These are phyloP conservation scores for Solea senegalensis DNA, from an alignment of 2,113 vertebrate genomes.

Conservation along the genomic window DNA sequence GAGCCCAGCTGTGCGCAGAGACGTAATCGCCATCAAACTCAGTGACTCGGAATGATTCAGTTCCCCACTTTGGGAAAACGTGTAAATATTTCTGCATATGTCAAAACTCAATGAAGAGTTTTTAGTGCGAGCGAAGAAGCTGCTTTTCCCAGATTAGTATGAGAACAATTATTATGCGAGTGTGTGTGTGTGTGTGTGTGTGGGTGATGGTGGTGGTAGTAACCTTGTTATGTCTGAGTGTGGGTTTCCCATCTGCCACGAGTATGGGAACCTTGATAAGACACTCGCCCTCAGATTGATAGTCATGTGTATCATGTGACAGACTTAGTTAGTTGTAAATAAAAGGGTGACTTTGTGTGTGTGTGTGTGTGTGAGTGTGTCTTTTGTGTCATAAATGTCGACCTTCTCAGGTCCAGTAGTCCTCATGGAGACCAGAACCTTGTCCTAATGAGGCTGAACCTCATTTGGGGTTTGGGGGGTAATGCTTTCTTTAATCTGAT, in stretches of 20 bases:
- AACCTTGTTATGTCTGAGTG: conserved; percentile 69
- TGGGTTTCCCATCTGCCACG: conserved; percentile 60
- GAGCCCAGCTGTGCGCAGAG: conserved; percentile 38
- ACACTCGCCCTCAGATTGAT: conserved; percentile 17
- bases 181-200: neutral
- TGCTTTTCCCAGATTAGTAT: conserved; percentile 24
- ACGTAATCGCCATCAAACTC: conserved; percentile 23
- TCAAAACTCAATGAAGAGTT: conserved; percentile 63
- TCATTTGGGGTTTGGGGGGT: too few species aligned
- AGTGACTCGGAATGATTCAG: conserved; percentile 38
- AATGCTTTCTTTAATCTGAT: too few species aligned
- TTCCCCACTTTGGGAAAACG: conserved; percentile 70
- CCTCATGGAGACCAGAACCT: too few species aligned
- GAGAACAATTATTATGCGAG: neutral
- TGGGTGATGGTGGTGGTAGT: neutral
- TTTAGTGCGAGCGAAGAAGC: conserved; percentile 24
- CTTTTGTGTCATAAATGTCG: too few species aligned
- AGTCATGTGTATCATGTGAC: neutral
- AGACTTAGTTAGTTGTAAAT: conserved; percentile 14
- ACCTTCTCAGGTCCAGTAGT: too few species aligned
- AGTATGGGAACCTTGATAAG: conserved; percentile 57
- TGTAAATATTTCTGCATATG: conserved; percentile 79
- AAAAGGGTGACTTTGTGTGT: conserved; percentile 3
- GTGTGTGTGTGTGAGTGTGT: too few species aligned
- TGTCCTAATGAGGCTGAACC: too few species aligned